Evolutionary conservation across 2,888 invertebrate genomes (phyloP).

Genomic region (Lapara coniferarum): DNA sequence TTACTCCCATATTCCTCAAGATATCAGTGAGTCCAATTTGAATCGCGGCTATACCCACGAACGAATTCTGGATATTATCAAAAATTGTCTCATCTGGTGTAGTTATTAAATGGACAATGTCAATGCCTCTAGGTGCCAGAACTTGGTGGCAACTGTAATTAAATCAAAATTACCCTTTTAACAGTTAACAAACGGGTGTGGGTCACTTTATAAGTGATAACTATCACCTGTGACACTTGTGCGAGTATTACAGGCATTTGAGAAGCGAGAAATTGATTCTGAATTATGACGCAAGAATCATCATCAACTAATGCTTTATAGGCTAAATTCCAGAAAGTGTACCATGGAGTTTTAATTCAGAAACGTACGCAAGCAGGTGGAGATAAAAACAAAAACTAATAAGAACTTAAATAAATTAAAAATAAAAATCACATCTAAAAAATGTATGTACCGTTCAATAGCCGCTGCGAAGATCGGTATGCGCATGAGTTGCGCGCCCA

Average conservation of each 20-base stretch:
- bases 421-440: too few relatives aligned
- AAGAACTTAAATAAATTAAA: too few relatives aligned
- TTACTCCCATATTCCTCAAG: slow-evolving; percentile 81
- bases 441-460: slow-evolving; percentile 67
- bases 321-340: too few relatives aligned
- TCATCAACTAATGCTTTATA: too few relatives aligned
- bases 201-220: too few relatives aligned
- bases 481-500: slow-evolving; percentile 85
- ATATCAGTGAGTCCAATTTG: slow-evolving; percentile 83
- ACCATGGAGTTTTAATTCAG: too few relatives aligned
- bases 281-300: too few relatives aligned
- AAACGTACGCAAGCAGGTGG: too few relatives aligned
- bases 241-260: too few relatives aligned
- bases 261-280: too few relatives aligned
- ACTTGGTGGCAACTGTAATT: slow-evolving; percentile 75
- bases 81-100: slow-evolving; percentile 79
- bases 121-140: slow-evolving; percentile 84
- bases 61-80: slow-evolving; percentile 85
- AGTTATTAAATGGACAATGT: slow-evolving; percentile 86
- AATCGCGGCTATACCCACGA: slow-evolving; percentile 89
- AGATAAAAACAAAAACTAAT: background rate
- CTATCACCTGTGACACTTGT: too few relatives aligned
- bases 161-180: slow-evolving; percentile 29
- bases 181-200: too few relatives aligned
- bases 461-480: slow-evolving; percentile 84